Conservation (phyloP, 2,797 vertebrate genomes). For the Crocidura indochinensis region DNA sequence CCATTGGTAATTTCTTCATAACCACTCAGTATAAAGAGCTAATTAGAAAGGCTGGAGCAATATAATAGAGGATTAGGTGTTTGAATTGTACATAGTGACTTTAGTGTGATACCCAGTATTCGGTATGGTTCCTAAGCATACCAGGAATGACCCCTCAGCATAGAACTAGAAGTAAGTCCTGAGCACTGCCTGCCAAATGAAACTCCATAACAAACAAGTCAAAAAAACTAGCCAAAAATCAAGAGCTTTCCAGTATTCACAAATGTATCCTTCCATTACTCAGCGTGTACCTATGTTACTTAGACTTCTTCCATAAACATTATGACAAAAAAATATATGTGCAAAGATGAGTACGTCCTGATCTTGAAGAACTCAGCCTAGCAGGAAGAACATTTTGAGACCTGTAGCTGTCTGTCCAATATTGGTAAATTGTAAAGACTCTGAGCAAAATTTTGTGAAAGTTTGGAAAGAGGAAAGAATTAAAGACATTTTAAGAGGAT, state of each 20-base stretch:
- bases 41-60: background rate
- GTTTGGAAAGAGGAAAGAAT: background rate
- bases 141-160: too few relatives aligned
- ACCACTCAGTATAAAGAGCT: background rate
- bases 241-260: background rate
- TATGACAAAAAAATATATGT: background rate
- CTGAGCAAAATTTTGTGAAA: background rate
- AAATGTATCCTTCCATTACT: background rate
- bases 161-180: too few relatives aligned
- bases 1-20: conserved; percentile 41
- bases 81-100: too few relatives aligned
- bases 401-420: background rate
- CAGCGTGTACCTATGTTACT: background rate
- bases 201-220: too few relatives aligned
- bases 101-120: too few relatives aligned
- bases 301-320: background rate
- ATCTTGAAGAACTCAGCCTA: background rate
- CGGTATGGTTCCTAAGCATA: too few relatives aligned
- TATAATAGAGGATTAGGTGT: too few relatives aligned
- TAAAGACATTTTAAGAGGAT: background rate
- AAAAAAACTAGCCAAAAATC: background rate
- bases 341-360: too few relatives aligned
- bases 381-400: background rate
- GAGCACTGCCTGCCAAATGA: too few relatives aligned
- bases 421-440: background rate